A percentile compares a stretch with the other conserved stretches of the same genome.
phyloP scores from a whole-genome alignment of 2,113 vertebrate species.

The Cyprinodon tularosa region DNA sequence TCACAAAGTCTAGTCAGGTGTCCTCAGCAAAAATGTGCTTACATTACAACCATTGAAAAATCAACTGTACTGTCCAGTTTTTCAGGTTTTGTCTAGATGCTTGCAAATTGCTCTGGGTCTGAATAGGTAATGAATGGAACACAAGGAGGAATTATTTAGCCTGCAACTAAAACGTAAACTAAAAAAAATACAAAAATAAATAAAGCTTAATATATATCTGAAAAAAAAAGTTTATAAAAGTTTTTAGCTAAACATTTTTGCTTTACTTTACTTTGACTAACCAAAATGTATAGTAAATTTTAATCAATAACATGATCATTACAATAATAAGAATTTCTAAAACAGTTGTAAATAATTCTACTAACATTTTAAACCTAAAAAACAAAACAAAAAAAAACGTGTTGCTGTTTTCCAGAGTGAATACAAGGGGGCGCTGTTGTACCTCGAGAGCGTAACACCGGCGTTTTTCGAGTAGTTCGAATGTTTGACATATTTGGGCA shows the following conservation, averaged over 20 bases:
- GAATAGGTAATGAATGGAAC: neutral
- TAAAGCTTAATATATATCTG: neutral
- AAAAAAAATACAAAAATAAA: neutral
- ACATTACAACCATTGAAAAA: constrained; percentile 17
- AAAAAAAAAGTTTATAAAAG: neutral
- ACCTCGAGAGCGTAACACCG: neutral
- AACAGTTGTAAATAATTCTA: neutral
- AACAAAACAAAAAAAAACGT: neutral
- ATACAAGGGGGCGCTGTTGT: constrained; percentile 36
- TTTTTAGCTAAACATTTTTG: no score
- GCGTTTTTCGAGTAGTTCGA: neutral
- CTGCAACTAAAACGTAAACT: neutral
- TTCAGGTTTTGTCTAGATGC: constrained; percentile 52
- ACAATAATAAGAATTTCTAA: neutral
- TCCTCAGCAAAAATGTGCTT: constrained; percentile 42
- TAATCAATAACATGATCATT: neutral
- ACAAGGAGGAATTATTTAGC: no score
- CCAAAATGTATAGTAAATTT: neutral
- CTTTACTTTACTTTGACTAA: neutral
- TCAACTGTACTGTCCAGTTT: constrained; percentile 35
- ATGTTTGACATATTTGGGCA: constrained; percentile 42
- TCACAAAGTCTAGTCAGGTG: constrained; percentile 38
- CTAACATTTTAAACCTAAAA: neutral
- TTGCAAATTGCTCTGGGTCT: neutral
- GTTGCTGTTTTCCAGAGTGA: neutral